Conservation (phyloP, 2,113 vertebrate species). For the Ammodytes marinus region DNA sequence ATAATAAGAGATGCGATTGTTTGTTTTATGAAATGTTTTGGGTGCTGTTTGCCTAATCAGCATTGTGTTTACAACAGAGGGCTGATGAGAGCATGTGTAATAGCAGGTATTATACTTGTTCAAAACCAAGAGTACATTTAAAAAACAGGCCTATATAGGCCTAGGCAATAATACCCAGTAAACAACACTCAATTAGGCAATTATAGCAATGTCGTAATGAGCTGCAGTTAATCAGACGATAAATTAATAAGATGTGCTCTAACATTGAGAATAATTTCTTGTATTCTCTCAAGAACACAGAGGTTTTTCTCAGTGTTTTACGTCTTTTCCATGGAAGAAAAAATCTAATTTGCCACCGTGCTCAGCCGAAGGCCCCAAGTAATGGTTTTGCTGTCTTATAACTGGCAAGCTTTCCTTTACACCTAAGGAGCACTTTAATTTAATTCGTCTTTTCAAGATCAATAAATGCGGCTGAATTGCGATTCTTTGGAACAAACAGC, state of each 20-base stretch:
- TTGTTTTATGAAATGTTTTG: conserved; percentile 14
- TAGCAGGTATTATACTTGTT: neutral
- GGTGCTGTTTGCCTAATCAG: conserved; percentile 9
- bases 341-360: conserved; percentile 65
- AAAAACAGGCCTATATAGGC: conserved; percentile 14
- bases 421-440: conserved; percentile 77
- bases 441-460: conserved; percentile 74
- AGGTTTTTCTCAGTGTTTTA: conserved; percentile 41
- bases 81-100: neutral
- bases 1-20: neutral
- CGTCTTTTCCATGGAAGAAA: conserved; percentile 38
- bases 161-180: conserved; percentile 40
- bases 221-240: conserved; percentile 16
- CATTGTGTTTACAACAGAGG: neutral
- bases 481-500: conserved; percentile 60
- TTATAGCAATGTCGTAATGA: conserved; percentile 22
- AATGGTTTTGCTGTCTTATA: conserved; percentile 64
- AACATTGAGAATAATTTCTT: conserved; percentile 24
- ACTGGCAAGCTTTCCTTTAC: conserved; percentile 70
- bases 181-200: conserved; percentile 26
- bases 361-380: conserved; percentile 50
- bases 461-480: conserved; percentile 74
- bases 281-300: conserved; percentile 10
- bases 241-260: conserved; percentile 42
- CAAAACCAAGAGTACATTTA: neutral